Conservation (phyloP, 2,888 invertebrate genomes). For the Parnassius smintheus region DNA sequence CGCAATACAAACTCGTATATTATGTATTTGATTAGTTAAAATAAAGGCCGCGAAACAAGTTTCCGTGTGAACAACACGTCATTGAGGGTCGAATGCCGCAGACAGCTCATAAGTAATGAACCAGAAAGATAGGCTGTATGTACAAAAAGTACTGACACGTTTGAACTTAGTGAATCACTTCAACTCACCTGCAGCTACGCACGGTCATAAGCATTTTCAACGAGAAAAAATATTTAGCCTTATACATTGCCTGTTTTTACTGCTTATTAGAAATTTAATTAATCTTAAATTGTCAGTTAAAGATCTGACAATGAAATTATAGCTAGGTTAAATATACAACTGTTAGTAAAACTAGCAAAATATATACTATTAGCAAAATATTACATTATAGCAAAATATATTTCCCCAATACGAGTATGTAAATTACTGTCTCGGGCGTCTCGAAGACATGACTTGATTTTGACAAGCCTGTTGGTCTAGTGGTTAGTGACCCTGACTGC, state of each 20-base stretch:
- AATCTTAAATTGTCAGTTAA: too few species aligned
- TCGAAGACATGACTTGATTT: too few species aligned
- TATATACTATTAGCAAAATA: too few species aligned
- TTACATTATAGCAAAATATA: too few species aligned
- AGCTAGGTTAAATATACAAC: too few species aligned
- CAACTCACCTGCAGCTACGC: conserved; percentile 5
- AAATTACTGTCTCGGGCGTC: too few species aligned
- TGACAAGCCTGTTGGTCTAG: too few species aligned
- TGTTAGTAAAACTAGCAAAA: too few species aligned
- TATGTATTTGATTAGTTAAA: conserved; percentile 26
- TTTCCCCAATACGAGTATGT: too few species aligned
- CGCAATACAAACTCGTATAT: background rate
- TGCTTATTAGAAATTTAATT: too few species aligned
- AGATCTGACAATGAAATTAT: too few species aligned
- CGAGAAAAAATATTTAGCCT: background rate
- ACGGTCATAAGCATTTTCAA: background rate
- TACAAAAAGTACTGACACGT: conserved; percentile 23
- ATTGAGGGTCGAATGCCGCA: conserved; percentile 24
- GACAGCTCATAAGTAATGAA: conserved; percentile 21
- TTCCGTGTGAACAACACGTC: conserved; percentile 25
- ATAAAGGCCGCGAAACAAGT: conserved; percentile 23
- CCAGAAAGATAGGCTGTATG: conserved; percentile 16
- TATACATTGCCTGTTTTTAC: conserved; percentile 11
- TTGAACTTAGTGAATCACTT: conserved; percentile 19
- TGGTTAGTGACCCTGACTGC: too few species aligned